phyloP scores from a whole-genome alignment of 2,113 vertebrate species.

The Apteryx owenii region DNA sequence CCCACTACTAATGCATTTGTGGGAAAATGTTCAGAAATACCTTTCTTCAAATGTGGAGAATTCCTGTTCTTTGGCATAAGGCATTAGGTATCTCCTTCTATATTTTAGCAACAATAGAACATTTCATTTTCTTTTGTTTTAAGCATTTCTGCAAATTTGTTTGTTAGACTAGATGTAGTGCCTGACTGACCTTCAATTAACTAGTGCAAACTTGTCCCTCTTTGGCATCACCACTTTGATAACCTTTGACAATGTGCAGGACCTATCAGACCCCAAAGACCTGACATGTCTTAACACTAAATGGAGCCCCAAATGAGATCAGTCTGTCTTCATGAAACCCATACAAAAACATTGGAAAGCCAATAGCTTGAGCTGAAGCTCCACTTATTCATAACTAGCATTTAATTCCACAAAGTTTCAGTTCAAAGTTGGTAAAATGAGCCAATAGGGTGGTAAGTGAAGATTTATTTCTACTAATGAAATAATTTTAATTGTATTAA shows the following conservation, averaged over 20 bases:
- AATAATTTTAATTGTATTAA: neutral
- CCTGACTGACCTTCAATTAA: neutral
- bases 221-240: neutral
- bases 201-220: neutral
- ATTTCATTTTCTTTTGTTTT: neutral
- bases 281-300: neutral
- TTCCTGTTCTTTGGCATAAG: neutral
- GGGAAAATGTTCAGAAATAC: neutral
- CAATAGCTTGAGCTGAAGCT: neutral
- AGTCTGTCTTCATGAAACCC: neutral
- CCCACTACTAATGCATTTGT: neutral
- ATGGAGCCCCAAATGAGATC: neutral
- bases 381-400: neutral
- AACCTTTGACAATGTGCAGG: neutral
- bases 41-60: neutral
- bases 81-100: neutral
- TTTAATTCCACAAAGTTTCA: neutral
- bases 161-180: neutral
- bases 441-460: neutral
- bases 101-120: neutral
- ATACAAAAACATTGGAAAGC: neutral
- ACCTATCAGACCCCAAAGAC: neutral
- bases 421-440: neutral
- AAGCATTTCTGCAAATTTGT: neutral
- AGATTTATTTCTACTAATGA: neutral